These are phyloP conservation scores for Ochotona curzoniae DNA, from an alignment of 2,113 vertebrate genomes.

Conservation along the genomic window DNA sequence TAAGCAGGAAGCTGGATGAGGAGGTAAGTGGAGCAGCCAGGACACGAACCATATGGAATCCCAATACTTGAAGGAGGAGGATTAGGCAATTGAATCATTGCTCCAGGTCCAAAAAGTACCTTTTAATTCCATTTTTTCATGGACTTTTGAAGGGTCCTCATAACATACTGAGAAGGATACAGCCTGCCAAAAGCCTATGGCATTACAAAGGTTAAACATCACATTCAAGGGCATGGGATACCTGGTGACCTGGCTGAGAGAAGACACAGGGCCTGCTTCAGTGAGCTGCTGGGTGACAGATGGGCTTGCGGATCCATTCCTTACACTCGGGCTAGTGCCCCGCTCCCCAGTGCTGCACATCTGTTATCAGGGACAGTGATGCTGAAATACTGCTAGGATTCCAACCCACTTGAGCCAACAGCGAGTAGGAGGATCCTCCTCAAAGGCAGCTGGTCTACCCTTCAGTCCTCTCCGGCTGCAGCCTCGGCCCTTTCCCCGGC, in stretches of 20 bases:
- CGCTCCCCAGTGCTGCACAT: accelerated
- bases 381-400: not conserved
- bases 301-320: not conserved
- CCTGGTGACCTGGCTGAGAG: not conserved
- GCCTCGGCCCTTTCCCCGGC: accelerated
- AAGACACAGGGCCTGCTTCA: not conserved
- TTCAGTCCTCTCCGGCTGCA: not conserved
- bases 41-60: too few relatives aligned
- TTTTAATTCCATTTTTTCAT: too few relatives aligned
- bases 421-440: not conserved
- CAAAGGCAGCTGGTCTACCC: not conserved
- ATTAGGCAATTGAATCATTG: too few relatives aligned
- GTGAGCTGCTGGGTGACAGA: not conserved
- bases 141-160: too few relatives aligned
- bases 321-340: not conserved
- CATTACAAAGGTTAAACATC: not conserved
- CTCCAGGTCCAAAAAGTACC: too few relatives aligned
- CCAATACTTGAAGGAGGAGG: too few relatives aligned
- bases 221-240: too few relatives aligned
- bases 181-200: not conserved
- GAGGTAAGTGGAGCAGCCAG: too few relatives aligned
- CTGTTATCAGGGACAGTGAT: not conserved
- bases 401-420: not conserved
- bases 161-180: not conserved
- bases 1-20: too few relatives aligned